phyloP scores from a whole-genome alignment of 2,113 vertebrate species.

The Passer domesticus region DNA sequence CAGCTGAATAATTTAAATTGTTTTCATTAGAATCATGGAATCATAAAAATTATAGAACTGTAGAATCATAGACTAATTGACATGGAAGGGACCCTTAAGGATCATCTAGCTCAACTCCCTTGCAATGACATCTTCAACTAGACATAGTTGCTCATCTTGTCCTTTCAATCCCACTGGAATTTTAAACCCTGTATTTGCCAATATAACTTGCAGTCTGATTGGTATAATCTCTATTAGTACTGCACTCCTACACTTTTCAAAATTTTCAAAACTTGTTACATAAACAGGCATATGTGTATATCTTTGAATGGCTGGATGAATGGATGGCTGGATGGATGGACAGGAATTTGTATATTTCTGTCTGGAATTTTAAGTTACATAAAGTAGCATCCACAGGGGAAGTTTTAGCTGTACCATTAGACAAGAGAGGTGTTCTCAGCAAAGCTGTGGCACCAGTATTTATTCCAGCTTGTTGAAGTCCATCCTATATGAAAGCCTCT shows the following conservation, averaged over 20 bases:
- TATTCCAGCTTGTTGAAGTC: not conserved
- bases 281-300: not conserved
- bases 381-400: not conserved
- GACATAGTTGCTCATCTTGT: not conserved
- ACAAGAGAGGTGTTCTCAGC: not conserved
- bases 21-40: not conserved
- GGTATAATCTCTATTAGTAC: not conserved
- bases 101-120: not conserved
- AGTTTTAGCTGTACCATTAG: not conserved
- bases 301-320: not conserved
- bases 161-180: not conserved
- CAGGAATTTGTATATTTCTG: not conserved
- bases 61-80: not conserved
- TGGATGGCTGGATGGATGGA: not conserved
- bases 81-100: not conserved
- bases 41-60: not conserved
- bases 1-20: not conserved
- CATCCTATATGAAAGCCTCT: not conserved
- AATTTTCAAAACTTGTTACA: not conserved
- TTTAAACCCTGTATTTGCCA: not conserved
- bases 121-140: not conserved
- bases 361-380: not conserved
- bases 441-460: not conserved
- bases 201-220: not conserved
- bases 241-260: not conserved